phyloP scores from a whole-genome alignment of 2,113 vertebrate species.

The Ploceus nigricollis region DNA sequence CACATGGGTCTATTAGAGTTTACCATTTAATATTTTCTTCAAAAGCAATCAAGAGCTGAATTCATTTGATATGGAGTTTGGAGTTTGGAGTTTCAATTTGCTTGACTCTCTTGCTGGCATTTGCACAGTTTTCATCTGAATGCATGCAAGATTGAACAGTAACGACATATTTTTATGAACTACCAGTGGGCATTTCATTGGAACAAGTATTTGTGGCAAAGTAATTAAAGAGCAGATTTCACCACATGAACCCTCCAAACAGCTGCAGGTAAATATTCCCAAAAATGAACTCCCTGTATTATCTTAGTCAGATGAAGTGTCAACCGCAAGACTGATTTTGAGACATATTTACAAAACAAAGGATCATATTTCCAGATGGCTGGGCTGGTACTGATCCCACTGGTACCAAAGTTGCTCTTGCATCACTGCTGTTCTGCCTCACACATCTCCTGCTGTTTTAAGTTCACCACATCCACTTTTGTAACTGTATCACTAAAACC shows the following conservation, averaged over 20 bases:
- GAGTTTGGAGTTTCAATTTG: conserved; percentile 46
- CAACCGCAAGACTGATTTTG: not conserved
- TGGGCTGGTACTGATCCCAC: not conserved
- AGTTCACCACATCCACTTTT: not conserved
- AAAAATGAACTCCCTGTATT: conserved; percentile 27
- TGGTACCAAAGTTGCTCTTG: not conserved
- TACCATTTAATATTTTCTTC: not conserved
- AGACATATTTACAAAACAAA: not conserved
- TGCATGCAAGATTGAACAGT: not conserved
- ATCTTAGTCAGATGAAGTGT: not conserved
- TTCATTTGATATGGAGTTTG: conserved; percentile 24
- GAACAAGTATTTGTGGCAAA: not conserved
- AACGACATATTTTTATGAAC: conserved; percentile 8
- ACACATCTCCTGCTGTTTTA: not conserved
- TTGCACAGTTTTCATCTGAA: not conserved
- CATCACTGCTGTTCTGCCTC: not conserved
- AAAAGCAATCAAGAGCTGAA: conserved; percentile 3
- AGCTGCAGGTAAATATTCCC: conserved; percentile 8
- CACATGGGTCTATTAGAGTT: not conserved
- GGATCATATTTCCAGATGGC: not conserved
- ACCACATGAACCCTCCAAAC: not conserved
- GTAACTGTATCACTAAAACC: not conserved
- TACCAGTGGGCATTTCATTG: not conserved
- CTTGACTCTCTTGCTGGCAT: conserved; percentile 4
- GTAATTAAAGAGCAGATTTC: conserved; percentile 41